Base-by-base conservation (phyloP, 1,140 invertebrate genomes). In the Riptortus pedestris region DNA sequence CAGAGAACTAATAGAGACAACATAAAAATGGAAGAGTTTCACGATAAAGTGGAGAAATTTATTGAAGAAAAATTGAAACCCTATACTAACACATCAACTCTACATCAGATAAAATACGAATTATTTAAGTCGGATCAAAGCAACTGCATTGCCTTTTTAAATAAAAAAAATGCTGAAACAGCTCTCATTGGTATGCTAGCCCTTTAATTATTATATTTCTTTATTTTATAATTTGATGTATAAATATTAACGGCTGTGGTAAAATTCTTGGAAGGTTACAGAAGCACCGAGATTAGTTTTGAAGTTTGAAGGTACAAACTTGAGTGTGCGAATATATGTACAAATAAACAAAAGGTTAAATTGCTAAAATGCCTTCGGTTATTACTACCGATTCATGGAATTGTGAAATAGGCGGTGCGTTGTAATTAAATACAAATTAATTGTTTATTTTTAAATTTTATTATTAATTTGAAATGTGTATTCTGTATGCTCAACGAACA, bases 331-430 rank as follows among this genome's bases (percentile, higher is more conserved):
- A n/a, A n/a, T n/a, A n/a, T n/a, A n/a, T n/a, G n/a, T n/a, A n/a
- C n/a, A n/a, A n/a, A n/a, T n/a, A n/a, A n/a, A n/a, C n/a, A n/a
- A n/a, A n/a, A n/a, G n/a, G n/a, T n/a, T n/a, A n/a, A n/a, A n/a
- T n/a, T n/a, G n/a, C 48, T 47, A 55, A 29, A 12, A 65, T 65
- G 64, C 64, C 64, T 14, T 61, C 64, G n/a, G 58, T 52, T 24
- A 12, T 65, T n/a, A 38, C 38, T 20, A 65, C 59, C 2, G 64
- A 65, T 51, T 65, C 64, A 16, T 61, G 31, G 45, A 65, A 65
- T 28, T 65, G 58, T 52, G 45, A 65, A 61, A 28, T 65, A 12
- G 58, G 58, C n/a, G 52, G 63, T 64, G 2, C 4, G 63, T 38
- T 38, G 31, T 38, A 7, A 38, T 38, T 5, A 14, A 7, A 7